These are phyloP conservation scores for Drosophila ironensis DNA, from an alignment of 1,140 invertebrate species.

Conservation along the genomic window DNA sequence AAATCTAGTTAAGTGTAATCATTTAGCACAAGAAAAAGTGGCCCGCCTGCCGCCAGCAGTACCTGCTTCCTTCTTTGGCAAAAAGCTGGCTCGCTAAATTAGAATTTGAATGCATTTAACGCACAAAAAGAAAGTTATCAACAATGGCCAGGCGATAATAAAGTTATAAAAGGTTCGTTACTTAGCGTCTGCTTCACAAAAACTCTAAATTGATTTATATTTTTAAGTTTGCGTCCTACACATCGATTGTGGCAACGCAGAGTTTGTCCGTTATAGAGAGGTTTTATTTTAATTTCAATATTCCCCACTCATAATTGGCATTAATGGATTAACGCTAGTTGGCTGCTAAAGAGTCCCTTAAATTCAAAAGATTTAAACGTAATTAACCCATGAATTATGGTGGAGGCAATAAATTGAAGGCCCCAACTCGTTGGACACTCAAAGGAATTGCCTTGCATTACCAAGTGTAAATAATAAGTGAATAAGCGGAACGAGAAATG, in stretches of 20 bases:
- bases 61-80: slow-evolving; percentile 19
- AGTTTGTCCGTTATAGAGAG: background rate
- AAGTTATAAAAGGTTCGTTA: slow-evolving; percentile 41
- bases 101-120: slow-evolving; percentile 75
- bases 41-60: slow-evolving; percentile 33
- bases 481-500: slow-evolving; percentile 57
- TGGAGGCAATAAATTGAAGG: background rate
- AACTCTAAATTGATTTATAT: too few species aligned
- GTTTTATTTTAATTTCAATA: too few species aligned
- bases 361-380: too few species aligned
- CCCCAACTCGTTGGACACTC: slow-evolving; percentile 11
- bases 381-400: too few species aligned
- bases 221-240: too few species aligned
- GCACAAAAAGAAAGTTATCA: slow-evolving; percentile 27
- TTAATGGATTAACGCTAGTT: too few species aligned
- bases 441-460: slow-evolving; percentile 56
- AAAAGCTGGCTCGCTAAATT: slow-evolving; percentile 43
- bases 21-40: slow-evolving; percentile 72
- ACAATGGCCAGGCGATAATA: slow-evolving; percentile 43
- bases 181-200: background rate
- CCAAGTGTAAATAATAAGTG: slow-evolving; percentile 69
- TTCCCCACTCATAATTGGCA: too few species aligned
- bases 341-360: too few species aligned
- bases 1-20: slow-evolving; percentile 81
- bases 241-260: too few species aligned